These are phyloP conservation scores for Thecophora atra DNA, from an alignment of 2,888 invertebrate genomes.

Conservation along the genomic window DNA sequence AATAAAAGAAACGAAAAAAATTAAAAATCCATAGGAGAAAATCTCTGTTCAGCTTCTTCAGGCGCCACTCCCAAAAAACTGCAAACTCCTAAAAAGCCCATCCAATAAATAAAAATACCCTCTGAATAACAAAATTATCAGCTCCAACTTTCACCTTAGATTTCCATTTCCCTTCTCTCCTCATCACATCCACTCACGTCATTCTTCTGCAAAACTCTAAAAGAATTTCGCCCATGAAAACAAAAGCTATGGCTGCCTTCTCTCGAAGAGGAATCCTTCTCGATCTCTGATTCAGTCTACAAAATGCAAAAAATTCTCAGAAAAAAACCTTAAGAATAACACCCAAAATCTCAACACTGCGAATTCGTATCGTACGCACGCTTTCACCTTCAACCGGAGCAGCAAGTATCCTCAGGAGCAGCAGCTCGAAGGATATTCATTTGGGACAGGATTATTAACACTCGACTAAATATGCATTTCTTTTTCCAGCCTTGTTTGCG, in stretches of 20 bases:
- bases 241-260: constrained; percentile 25
- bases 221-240: constrained; percentile 36
- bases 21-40: neutral
- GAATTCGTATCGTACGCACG: constrained; percentile 48
- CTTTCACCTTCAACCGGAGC: constrained; percentile 50
- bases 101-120: constrained; percentile 39
- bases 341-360: constrained; percentile 18
- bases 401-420: constrained; percentile 18
- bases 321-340: constrained; percentile 14
- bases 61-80: neutral
- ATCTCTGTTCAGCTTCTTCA: constrained; percentile 8
- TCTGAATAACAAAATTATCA: constrained; percentile 65
- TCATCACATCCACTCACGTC: neutral
- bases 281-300: constrained; percentile 4
- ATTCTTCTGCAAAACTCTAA: constrained; percentile 9
- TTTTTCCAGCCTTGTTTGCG: constrained; percentile 44
- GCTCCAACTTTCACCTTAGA: constrained; percentile 47
- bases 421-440: constrained; percentile 46
- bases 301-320: constrained; percentile 2
- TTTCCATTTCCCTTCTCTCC: too few relatives aligned
- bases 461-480: constrained; percentile 66
- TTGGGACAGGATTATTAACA: constrained; percentile 65
- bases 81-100: constrained; percentile 28
- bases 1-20: constrained; percentile 8
- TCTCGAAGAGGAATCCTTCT: constrained; percentile 15